These are phyloP conservation scores for Iphiclides podalirius DNA, from an alignment of 2,888 invertebrate genomes.

Conservation along the genomic window DNA sequence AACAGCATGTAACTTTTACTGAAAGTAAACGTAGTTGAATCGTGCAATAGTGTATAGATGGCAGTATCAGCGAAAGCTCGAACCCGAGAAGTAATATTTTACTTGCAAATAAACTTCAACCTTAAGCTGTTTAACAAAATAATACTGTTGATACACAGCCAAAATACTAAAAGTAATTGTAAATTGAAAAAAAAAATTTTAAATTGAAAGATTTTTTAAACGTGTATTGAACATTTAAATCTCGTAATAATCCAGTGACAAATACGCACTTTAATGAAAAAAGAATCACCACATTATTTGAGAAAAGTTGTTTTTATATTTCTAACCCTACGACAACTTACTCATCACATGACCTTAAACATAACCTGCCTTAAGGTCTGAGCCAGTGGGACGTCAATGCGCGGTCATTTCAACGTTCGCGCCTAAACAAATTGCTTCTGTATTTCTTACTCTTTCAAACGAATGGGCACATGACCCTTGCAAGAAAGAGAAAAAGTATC, in stretches of 20 bases:
- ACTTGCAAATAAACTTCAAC: too few species aligned
- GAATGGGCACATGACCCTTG: constrained; percentile 29
- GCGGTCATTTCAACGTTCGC: constrained; percentile 50
- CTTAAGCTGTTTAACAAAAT: too few species aligned
- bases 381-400: constrained; percentile 62
- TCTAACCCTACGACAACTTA: constrained; percentile 60
- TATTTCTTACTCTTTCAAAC: constrained; percentile 46
- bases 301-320: too few species aligned
- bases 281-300: too few species aligned
- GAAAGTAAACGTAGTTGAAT: background rate
- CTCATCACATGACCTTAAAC: constrained; percentile 54
- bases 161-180: too few species aligned
- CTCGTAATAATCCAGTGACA: too few species aligned
- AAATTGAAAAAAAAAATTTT: too few species aligned
- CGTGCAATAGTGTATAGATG: constrained; percentile 1
- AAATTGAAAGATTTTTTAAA: too few species aligned
- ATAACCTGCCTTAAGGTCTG: constrained; percentile 75
- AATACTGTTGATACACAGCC: too few species aligned
- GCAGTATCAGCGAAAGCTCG: constrained; percentile 5
- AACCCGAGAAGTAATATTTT: too few species aligned
- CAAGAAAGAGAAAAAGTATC: constrained; percentile 52
- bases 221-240: too few species aligned
- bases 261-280: too few species aligned
- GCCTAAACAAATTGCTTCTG: constrained; percentile 51
- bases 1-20: background rate